phyloP scores from a whole-genome alignment of 2,797 vertebrate species.

The Syngnathus acus region DNA sequence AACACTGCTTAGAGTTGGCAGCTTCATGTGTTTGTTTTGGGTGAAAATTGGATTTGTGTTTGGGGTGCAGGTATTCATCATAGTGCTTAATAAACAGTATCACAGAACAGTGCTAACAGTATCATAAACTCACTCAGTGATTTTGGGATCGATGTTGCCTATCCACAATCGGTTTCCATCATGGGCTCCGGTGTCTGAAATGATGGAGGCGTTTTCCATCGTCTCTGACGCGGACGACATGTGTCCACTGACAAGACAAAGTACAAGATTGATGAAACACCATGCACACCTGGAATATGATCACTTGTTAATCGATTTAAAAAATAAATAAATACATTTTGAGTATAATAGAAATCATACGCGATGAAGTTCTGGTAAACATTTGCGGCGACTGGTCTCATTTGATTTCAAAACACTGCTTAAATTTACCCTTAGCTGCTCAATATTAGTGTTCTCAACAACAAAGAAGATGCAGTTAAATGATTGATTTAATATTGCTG shows the following conservation, averaged over 20 bases:
- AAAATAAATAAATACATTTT: not conserved
- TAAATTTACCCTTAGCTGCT: not conserved
- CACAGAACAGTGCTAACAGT: not conserved
- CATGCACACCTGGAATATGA: not conserved
- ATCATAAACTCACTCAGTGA: conserved; percentile 85
- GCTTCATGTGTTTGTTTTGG: not conserved
- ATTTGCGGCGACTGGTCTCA: not conserved
- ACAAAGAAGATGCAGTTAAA: not conserved
- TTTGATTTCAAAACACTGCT: too few species aligned
- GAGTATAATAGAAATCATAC: not conserved
- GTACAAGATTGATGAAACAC: not conserved
- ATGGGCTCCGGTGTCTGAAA: conserved; percentile 85
- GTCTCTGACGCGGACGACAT: conserved; percentile 85
- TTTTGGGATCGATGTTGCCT: conserved; percentile 94
- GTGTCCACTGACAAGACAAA: conserved; percentile 57
- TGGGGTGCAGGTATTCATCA: not conserved
- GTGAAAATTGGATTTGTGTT: conserved; percentile 5
- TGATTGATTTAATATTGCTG: too few species aligned
- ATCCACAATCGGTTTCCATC: conserved; percentile 97
- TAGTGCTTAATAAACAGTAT: not conserved
- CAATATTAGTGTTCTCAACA: not conserved
- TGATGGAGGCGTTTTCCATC: conserved; percentile 92
- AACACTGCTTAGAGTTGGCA: not conserved
- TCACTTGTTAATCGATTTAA: not conserved
- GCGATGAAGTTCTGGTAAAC: not conserved